Evolutionary conservation across 2,113 vertebrate species (phyloP).

Genomic region (Prietella phreatophila): DNA sequence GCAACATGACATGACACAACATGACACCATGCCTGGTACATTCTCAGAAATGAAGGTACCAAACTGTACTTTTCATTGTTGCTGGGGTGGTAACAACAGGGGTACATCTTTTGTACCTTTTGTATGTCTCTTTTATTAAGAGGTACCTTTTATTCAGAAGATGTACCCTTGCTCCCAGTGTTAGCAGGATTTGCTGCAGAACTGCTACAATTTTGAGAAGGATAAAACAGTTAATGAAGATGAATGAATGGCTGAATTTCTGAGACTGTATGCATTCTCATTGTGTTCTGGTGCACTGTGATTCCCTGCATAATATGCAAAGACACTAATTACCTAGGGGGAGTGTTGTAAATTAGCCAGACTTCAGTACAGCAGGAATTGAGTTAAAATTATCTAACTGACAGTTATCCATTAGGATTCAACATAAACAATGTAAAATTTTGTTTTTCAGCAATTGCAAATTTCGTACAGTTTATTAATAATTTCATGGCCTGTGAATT

Average conservation of each 20-base stretch:
- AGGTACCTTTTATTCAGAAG: neutral
- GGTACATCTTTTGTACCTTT: neutral
- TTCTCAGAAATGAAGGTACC: neutral
- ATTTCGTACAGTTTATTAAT: no score
- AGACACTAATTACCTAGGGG: neutral
- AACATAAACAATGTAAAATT: neutral
- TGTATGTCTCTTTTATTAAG: neutral
- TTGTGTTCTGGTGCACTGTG: neutral
- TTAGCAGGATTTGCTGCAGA: neutral
- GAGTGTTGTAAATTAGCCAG: neutral
- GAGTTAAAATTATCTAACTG: neutral
- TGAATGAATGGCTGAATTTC: neutral
- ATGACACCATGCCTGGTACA: neutral
- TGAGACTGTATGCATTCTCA: neutral
- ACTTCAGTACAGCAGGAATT: neutral
- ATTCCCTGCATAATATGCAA: neutral
- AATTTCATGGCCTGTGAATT: neutral
- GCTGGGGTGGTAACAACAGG: neutral
- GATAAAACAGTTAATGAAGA: neutral
- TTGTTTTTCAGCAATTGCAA: neutral
- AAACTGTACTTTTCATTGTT: neutral
- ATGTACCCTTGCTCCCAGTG: neutral
- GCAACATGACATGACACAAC: constrained; percentile 5
- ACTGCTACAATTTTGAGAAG: neutral
- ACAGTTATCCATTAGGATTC: neutral